Evolutionary conservation across 2,888 invertebrate genomes (phyloP).

Genomic region (Pandemis cinnamomeana): DNA sequence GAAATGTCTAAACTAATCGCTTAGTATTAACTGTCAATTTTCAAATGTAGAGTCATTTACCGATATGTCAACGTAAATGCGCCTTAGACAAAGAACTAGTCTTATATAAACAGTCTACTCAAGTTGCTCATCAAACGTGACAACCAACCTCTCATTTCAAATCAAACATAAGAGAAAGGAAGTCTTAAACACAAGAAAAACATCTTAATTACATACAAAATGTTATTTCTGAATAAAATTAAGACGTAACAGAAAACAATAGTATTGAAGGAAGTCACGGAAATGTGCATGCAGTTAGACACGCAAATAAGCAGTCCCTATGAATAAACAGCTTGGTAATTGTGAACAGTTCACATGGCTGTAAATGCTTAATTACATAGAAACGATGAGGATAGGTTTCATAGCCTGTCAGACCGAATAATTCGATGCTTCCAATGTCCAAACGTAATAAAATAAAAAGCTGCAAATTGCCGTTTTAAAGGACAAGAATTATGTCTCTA

Average conservation of each 20-base stretch:
- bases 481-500: too few relatives aligned
- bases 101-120: not conserved
- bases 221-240: conserved; percentile 31
- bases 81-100: not conserved
- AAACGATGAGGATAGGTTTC: not conserved
- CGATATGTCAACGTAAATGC: conserved; percentile 3
- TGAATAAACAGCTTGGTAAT: conserved; percentile 11
- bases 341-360: conserved; percentile 16
- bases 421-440: not conserved
- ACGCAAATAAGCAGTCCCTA: conserved; percentile 10
- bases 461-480: too few relatives aligned
- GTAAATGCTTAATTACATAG: conserved; percentile 6
- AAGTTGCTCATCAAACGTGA: not conserved
- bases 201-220: conserved; percentile 34
- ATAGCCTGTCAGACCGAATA: not conserved
- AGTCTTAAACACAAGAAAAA: conserved; percentile 24
- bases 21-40: not conserved
- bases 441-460: not conserved
- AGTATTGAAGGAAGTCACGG: conserved; percentile 30
- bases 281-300: conserved; percentile 29
- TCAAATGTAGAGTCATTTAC: not conserved
- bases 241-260: conserved; percentile 39
- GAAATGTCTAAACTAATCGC: too few relatives aligned
- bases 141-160: conserved; percentile 3
- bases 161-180: conserved; percentile 33